Base-by-base conservation (phyloP, 2,113 vertebrate genomes). In the Corythornis vintsioides region DNA sequence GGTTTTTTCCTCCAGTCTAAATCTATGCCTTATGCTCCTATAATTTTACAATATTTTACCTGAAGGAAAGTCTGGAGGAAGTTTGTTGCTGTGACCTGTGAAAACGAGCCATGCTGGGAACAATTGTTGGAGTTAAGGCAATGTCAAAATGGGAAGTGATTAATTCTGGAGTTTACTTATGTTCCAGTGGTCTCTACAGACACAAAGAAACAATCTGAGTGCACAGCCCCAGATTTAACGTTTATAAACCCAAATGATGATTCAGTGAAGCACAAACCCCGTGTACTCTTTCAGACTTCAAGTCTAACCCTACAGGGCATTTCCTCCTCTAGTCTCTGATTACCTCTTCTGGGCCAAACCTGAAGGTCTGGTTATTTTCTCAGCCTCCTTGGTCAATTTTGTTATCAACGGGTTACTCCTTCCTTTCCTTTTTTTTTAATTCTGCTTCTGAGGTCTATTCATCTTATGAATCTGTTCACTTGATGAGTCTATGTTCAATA, bases 351-450 rank as follows among this genome's bases (percentile, higher is more conserved):
- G 57, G 66, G 66, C 57, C 74, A 92, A 75, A 90, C 48, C 29
- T 82, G 70, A 82, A 78, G 21, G 43, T 93, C 86, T 94, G 61
- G 48, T 90, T 89, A 78, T 89, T 88, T 89, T 93, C 88, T 92
- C 26, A 72, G 75, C 26, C 31, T 94, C 35, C 18, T 89, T 69
- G 13, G 25, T 78, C 66, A 72, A 14, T 87, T 90, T 79, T 78
- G 40, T 17, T 92, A 93, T 57, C 84, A 75, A 48, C 31, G 71
- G 15, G 11, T 66, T 88, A 35, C 25, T 76, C 7, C 0, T 92
- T 79, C 35, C 40, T 78, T 75, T 83, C 3, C 4, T 69, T 71
- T 86, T 65, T 31, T 31, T 13, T 38, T 38, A 38, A 38, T 38
- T 8, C 50, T 43, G 12, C 26, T 94, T 87, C 76, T 65, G 57